phyloP scores from a whole-genome alignment of 37 sponge, comb jelly and placozoan genomes.

The Petrosia ficiformis region DNA sequence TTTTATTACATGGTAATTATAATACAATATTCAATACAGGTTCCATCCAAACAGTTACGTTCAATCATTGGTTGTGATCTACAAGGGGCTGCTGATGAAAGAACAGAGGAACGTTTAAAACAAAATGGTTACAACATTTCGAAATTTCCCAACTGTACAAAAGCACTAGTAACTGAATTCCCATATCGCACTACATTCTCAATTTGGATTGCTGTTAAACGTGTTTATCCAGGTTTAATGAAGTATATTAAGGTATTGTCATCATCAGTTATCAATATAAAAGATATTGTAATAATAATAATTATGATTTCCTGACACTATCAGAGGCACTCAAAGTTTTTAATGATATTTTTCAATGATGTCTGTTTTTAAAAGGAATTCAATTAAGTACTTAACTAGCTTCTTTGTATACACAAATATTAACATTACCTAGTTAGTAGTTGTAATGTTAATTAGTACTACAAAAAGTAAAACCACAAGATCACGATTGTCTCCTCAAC shows the following conservation, averaged over 20 bases:
- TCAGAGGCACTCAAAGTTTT: not conserved
- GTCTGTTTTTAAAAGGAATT: not conserved
- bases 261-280: not conserved
- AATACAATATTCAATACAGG: too few species aligned
- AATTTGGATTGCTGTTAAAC: conserved; percentile 30
- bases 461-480: too few species aligned
- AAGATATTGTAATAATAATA: not conserved
- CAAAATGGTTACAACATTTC: conserved; percentile 40
- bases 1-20: too few species aligned
- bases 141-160: conserved; percentile 60
- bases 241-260: conserved; percentile 42
- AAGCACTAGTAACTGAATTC: conserved; percentile 77
- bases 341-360: not conserved
- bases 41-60: conserved; percentile 8
- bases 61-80: conserved; percentile 52
- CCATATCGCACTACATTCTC: conserved; percentile 62
- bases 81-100: not conserved
- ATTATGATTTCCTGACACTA: not conserved
- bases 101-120: conserved; percentile 26
- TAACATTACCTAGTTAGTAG: too few species aligned
- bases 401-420: too few species aligned
- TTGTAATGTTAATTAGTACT: too few species aligned
- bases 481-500: too few species aligned
- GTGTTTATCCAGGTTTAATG: conserved; percentile 59
- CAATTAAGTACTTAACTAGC: too few species aligned